These are phyloP conservation scores for Acromyrmex heyeri DNA, from an alignment of 1,140 invertebrate species.

Conservation along the genomic window DNA sequence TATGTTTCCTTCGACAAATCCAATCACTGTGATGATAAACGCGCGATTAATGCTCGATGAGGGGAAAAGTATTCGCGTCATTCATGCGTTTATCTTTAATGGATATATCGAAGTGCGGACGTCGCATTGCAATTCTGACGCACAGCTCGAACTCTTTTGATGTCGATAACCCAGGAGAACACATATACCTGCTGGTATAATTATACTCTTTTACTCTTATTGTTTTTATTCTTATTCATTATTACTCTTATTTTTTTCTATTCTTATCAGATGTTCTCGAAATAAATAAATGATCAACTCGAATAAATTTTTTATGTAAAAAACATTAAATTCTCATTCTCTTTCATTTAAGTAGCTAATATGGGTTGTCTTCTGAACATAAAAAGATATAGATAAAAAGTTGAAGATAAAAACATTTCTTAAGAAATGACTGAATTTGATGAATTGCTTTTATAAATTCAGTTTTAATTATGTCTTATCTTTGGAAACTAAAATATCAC, in stretches of 20 bases:
- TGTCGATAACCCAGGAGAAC: constrained; percentile 51
- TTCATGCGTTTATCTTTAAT: constrained; percentile 54
- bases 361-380: background rate
- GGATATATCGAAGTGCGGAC: constrained; percentile 26
- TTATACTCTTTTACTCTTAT: background rate
- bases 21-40: constrained; percentile 25
- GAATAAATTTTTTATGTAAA: background rate
- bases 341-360: background rate
- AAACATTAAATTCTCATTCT: background rate
- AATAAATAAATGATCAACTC: background rate
- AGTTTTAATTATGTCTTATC: background rate
- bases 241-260: too few relatives aligned
- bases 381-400: too few relatives aligned
- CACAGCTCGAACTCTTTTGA: constrained; percentile 5
- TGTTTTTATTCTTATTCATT: background rate
- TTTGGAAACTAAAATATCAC: background rate
- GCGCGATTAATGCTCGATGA: background rate
- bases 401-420: background rate
- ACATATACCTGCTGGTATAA: background rate
- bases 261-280: background rate
- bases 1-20: constrained; percentile 37
- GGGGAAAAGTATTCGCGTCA: constrained; percentile 12
- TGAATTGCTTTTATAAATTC: background rate
- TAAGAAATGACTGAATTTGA: too few relatives aligned
- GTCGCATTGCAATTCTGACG: constrained; percentile 23